A percentile compares a stretch with the other conserved stretches of the same genome.
phyloP scores from a whole-genome alignment of 1,140 invertebrate species.

The Lepidurus arcticus region DNA sequence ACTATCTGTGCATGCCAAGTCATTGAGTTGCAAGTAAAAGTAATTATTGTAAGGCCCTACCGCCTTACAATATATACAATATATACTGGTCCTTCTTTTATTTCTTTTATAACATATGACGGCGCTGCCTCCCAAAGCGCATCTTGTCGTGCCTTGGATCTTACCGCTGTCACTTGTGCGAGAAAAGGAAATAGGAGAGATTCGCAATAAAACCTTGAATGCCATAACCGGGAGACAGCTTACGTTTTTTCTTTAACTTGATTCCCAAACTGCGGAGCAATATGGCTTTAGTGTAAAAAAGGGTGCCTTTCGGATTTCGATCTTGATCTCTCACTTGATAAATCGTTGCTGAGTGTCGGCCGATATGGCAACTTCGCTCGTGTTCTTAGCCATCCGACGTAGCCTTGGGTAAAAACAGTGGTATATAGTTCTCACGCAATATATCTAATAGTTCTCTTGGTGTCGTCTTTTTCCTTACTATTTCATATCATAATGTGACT shows the following conservation, averaged over 20 bases:
- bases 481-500: background rate
- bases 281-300: background rate
- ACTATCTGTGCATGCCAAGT: background rate
- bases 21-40: background rate
- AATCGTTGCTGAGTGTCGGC: background rate
- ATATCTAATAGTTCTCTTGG: background rate
- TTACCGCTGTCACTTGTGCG: background rate
- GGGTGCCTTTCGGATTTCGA: background rate
- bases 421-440: background rate
- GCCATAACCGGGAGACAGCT: slow-evolving; percentile 4
- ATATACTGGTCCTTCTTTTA: background rate
- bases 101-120: background rate
- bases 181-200: background rate
- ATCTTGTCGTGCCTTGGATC: background rate
- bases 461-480: background rate
- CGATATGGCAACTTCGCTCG: background rate
- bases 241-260: background rate
- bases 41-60: slow-evolving; percentile 5
- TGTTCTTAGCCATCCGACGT: background rate
- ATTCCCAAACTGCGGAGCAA: background rate
- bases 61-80: background rate
- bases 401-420: background rate
- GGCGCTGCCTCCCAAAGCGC: background rate
- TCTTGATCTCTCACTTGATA: slow-evolving; percentile 17
- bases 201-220: background rate